These are phyloP conservation scores for Diacarnus erythraeanus DNA, from an alignment of 37 sponge, comb jelly and placozoan genomes.

Conservation along the genomic window DNA sequence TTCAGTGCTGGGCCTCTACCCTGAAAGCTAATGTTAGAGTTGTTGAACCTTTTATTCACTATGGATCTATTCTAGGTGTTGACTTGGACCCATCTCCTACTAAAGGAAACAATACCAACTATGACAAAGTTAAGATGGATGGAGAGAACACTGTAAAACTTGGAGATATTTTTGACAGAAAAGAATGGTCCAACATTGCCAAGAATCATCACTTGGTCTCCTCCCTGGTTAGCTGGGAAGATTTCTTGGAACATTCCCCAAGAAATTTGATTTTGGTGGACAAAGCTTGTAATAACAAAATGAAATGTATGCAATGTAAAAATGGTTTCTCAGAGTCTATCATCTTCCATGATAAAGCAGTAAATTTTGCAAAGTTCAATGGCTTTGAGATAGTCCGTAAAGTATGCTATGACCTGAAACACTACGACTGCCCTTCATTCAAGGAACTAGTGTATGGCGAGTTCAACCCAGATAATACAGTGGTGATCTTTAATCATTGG, in stretches of 20 bases:
- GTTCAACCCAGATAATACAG: background rate
- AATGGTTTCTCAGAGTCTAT: background rate
- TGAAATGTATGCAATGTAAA: background rate
- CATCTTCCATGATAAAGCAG: background rate
- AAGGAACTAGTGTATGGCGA: background rate
- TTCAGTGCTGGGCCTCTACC: background rate
- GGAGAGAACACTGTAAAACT: background rate
- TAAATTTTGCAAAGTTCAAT: background rate
- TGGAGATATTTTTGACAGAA: background rate
- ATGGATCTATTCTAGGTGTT: background rate
- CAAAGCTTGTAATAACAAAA: background rate
- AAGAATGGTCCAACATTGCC: background rate
- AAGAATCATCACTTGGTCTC: background rate
- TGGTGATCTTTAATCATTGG: background rate
- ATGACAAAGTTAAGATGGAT: background rate
- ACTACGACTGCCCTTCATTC: background rate
- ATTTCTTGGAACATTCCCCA: background rate
- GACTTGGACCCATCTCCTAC: background rate
- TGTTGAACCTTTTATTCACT: background rate
- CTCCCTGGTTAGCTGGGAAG: background rate
- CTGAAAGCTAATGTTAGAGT: background rate
- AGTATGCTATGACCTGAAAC: background rate
- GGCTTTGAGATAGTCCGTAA: background rate
- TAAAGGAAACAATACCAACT: background rate
- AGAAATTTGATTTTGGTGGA: background rate